These are phyloP conservation scores for Drosophila mimica DNA, from an alignment of 2,888 invertebrate genomes.

Conservation along the genomic window DNA sequence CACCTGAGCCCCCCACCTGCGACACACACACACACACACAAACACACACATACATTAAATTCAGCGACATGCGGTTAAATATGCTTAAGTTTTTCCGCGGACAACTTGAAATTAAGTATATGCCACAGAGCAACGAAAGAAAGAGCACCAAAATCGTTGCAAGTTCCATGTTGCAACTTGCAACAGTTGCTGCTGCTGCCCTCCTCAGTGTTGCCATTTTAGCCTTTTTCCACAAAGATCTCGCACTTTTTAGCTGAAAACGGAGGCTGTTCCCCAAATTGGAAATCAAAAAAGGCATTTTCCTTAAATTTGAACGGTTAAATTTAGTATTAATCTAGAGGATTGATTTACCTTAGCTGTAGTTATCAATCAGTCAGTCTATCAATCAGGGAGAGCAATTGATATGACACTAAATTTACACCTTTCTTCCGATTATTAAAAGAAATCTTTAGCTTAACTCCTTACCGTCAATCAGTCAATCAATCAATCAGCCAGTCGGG, in stretches of 20 bases:
- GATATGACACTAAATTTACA: not conserved
- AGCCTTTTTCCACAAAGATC: not conserved
- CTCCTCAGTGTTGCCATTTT: not conserved
- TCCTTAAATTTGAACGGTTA: no score
- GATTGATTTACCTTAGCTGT: not conserved
- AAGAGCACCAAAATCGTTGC: conserved; percentile 47
- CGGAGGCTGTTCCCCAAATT: not conserved
- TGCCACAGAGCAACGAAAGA: conserved; percentile 51
- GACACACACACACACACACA: conserved; percentile 46
- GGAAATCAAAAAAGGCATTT: not conserved
- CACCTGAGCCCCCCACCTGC: conserved; percentile 38
- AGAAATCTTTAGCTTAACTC: not conserved
- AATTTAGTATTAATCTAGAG: not conserved
- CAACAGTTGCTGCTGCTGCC: conserved; percentile 50
- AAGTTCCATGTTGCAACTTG: conserved; percentile 15
- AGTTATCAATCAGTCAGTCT: not conserved
- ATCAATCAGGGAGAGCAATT: not conserved
- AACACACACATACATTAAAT: conserved; percentile 56
- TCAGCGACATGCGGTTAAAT: conserved; percentile 80
- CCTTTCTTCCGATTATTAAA: not conserved
- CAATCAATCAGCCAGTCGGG: not conserved
- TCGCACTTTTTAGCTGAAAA: not conserved
- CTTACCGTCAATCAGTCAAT: not conserved
- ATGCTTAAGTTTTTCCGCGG: conserved; percentile 75
- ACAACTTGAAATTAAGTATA: conserved; percentile 79